These are phyloP conservation scores for Enhydra lutris DNA, from an alignment of 2,113 vertebrate genomes.

Conservation along the genomic window DNA sequence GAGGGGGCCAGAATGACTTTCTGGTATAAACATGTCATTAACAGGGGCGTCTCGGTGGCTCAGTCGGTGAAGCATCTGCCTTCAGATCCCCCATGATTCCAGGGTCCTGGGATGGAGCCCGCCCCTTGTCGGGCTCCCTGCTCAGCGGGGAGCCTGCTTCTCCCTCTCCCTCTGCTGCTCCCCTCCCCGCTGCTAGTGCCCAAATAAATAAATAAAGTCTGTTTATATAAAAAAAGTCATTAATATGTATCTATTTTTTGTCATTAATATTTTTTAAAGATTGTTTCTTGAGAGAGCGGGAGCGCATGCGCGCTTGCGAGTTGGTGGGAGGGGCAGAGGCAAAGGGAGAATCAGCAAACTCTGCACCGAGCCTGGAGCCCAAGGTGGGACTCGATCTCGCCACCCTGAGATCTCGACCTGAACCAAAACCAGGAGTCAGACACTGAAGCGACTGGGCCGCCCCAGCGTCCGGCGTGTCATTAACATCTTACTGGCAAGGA, in stretches of 20 bases:
- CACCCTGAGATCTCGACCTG: neutral
- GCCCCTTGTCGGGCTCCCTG: neutral
- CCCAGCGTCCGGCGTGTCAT: fast-evolving
- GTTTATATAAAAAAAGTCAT: neutral
- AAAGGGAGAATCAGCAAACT: neutral
- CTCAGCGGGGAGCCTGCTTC: neutral
- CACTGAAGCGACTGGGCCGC: neutral
- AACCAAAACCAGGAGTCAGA: neutral
- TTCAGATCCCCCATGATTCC: neutral
- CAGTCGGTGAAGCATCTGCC: neutral
- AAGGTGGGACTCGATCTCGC: neutral
- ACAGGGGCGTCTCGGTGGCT: neutral
- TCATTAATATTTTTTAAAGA: neutral
- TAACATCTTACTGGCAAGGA: neutral
- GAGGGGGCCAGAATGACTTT: neutral
- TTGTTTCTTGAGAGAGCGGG: neutral
- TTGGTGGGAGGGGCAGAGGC: neutral
- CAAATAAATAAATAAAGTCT: neutral
- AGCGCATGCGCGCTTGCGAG: neutral
- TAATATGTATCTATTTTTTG: no score
- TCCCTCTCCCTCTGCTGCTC: neutral
- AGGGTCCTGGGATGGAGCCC: neutral
- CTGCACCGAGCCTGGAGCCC: neutral
- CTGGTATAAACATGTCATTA: neutral
- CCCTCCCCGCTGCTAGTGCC: neutral